Percentiles rank a stretch among this genome's conserved stretches.
phyloP scores from a whole-genome alignment of 2,113 vertebrate genomes.

The Okapia johnstoni region DNA sequence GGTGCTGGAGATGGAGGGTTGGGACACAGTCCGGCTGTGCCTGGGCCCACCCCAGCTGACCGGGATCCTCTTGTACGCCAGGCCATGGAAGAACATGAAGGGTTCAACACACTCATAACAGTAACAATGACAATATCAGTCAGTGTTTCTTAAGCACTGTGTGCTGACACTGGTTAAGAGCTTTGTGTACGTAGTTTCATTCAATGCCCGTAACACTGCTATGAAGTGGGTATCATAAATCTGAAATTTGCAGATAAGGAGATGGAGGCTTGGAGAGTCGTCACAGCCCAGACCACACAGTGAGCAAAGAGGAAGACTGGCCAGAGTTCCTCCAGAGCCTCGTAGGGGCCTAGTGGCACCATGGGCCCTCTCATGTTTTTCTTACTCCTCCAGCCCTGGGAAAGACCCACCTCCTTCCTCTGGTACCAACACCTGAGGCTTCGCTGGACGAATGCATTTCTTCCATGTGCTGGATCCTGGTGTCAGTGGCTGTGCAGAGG shows the following conservation, averaged over 20 bases:
- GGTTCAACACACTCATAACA: neutral
- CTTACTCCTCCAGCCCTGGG: neutral
- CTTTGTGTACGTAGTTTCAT: neutral
- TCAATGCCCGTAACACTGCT: neutral
- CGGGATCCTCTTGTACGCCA: neutral
- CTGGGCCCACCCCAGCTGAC: neutral
- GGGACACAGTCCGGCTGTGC: neutral
- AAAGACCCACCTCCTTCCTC: neutral
- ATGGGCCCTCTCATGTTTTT: neutral
- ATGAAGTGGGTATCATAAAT: neutral
- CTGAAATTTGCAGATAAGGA: neutral
- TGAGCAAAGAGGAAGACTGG: neutral
- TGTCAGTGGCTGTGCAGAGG: no score
- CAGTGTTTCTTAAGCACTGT: neutral
- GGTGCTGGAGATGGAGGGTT: neutral
- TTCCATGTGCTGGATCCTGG: neutral
- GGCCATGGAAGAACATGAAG: neutral
- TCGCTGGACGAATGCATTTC: neutral
- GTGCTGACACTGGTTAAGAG: neutral
- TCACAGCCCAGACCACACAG: neutral
- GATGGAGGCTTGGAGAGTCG: neutral
- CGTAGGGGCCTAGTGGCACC: fast-evolving
- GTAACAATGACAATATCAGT: neutral
- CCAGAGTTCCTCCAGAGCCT: neutral
- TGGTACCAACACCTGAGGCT: neutral